These are phyloP conservation scores for Cassiopea xamachana DNA, from an alignment of 30 jellyfish, hydroid and myxozoan species.

Conservation along the genomic window DNA sequence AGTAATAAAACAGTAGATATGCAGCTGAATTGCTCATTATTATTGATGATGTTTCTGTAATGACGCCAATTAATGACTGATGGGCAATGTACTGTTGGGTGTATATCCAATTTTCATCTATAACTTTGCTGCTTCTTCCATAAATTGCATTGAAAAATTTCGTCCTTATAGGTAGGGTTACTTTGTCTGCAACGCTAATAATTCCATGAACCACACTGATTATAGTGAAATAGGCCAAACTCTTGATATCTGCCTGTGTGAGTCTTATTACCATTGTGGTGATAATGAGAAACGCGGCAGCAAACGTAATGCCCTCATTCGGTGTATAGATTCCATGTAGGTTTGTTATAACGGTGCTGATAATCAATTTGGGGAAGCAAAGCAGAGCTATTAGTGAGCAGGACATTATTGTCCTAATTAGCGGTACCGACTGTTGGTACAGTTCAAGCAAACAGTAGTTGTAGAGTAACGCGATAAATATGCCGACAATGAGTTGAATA, in stretches of 20 bases:
- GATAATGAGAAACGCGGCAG: background rate
- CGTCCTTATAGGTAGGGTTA: conserved; percentile 9
- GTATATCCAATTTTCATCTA: background rate
- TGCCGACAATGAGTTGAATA: conserved; percentile 3
- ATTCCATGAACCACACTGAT: conserved; percentile 42
- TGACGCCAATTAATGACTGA: conserved; percentile 19
- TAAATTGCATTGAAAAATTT: background rate
- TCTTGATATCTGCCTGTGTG: conserved; percentile 28
- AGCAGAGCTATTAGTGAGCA: background rate
- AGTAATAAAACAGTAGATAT: conserved; percentile 14
- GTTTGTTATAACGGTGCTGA: background rate
- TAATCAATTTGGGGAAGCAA: conserved; percentile 15
- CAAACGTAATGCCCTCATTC: background rate
- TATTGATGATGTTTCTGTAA: conserved; percentile 32
- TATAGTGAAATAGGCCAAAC: background rate
- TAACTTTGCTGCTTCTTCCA: background rate
- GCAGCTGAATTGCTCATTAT: conserved; percentile 29
- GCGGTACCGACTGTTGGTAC: background rate
- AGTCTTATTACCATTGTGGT: conserved; percentile 12
- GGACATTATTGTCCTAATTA: conserved; percentile 1
- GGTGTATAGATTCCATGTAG: background rate
- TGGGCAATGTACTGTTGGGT: conserved; percentile 9
- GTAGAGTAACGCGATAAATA: background rate
- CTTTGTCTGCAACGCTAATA: conserved; percentile 16
- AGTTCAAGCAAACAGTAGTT: conserved; percentile 5